phyloP scores from a whole-genome alignment of 2,888 invertebrate genomes.

The Acanthosepion pharaonis region DNA sequence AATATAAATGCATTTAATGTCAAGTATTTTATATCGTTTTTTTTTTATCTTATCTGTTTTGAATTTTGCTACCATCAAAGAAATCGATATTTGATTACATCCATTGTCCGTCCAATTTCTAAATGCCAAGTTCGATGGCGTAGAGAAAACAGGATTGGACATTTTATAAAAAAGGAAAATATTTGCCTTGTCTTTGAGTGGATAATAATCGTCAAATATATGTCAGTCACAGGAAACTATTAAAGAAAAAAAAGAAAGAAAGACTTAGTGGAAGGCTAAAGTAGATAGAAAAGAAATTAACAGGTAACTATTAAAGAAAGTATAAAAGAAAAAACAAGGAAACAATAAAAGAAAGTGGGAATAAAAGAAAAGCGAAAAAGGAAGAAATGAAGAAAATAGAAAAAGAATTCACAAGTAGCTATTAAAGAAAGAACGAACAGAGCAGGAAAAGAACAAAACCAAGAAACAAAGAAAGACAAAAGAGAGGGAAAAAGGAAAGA shows the following conservation, averaged over 20 bases:
- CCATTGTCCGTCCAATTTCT: not conserved
- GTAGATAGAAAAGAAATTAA: not conserved
- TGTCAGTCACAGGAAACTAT: not conserved
- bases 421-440: too few species aligned
- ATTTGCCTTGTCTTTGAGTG: not conserved
- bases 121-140: not conserved
- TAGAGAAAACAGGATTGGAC: not conserved
- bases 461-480: too few species aligned
- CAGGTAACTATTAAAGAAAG: too few species aligned
- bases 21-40: too few species aligned
- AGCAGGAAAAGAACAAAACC: too few species aligned
- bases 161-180: not conserved
- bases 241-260: not conserved
- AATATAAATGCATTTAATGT: too few species aligned
- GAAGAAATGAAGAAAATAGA: too few species aligned
- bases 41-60: too few species aligned
- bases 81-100: not conserved
- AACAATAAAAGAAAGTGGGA: too few species aligned
- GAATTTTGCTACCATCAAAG: not conserved
- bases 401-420: too few species aligned
- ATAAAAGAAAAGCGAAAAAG: too few species aligned
- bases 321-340: too few species aligned
- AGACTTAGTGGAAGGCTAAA: not conserved
- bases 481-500: not conserved
- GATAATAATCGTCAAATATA: not conserved